Conservation (phyloP, 92 coral and sea anemone species). For the Bergia puertoricense region DNA sequence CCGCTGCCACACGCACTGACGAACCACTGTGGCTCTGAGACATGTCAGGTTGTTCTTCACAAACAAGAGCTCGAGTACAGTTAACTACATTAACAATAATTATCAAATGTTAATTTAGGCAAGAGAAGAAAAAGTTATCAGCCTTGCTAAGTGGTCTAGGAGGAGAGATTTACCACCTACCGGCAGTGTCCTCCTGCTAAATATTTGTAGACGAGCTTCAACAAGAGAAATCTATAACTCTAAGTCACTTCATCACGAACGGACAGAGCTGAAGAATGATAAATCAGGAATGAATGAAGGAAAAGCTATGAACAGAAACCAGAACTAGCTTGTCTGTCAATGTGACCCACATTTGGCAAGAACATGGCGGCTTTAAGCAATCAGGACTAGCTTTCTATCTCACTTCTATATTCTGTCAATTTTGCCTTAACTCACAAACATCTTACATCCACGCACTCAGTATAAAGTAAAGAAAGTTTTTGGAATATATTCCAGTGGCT, state of each 20-base stretch:
- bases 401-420: constrained; percentile 10
- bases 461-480: not conserved
- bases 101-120: constrained; percentile 26
- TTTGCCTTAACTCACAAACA: not conserved
- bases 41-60: constrained; percentile 25
- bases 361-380: constrained; percentile 41
- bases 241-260: not conserved
- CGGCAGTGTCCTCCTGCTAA: constrained; percentile 36
- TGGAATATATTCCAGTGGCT: not conserved
- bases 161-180: constrained; percentile 22
- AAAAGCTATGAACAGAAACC: constrained; percentile 16
- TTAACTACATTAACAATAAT: constrained; percentile 24
- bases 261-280: not conserved
- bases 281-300: not conserved
- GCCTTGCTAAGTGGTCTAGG: constrained; percentile 8
- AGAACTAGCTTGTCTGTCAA: constrained; percentile 31
- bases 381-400: constrained; percentile 27
- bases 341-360: constrained; percentile 41
- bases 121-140: constrained; percentile 3
- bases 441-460: constrained; percentile 7
- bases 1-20: constrained; percentile 19
- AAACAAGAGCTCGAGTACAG: constrained; percentile 14
- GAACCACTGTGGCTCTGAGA: not conserved
- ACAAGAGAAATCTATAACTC: not conserved
- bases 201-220: constrained; percentile 31